A percentile compares a stretch with the other conserved stretches of the same genome.
These are phyloP conservation scores for Ridgeia piscesae DNA, from an alignment of 1,140 invertebrate genomes.

Conservation along the genomic window DNA sequence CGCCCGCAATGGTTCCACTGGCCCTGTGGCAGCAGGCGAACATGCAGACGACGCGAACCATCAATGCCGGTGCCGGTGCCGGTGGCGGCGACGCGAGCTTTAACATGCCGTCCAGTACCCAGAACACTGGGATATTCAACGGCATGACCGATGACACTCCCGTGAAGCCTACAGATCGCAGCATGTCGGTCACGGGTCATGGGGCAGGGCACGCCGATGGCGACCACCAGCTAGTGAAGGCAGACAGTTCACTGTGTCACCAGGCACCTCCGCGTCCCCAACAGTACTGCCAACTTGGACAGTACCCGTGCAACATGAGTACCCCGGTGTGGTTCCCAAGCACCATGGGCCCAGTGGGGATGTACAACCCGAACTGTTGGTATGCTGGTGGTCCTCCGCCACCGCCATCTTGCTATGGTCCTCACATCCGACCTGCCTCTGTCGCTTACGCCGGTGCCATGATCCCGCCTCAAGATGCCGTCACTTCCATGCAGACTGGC, in stretches of 20 bases:
- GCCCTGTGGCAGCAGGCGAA: neutral
- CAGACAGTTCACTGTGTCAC: neutral
- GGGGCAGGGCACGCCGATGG: neutral
- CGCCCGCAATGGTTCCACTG: neutral
- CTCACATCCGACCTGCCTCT: neutral
- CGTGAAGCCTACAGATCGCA: neutral
- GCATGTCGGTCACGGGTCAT: neutral
- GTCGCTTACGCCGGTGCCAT: neutral
- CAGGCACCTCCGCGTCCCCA: neutral
- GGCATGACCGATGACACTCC: neutral
- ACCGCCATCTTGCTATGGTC: neutral
- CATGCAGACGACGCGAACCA: neutral
- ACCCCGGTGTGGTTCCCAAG: neutral
- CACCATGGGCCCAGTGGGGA: neutral
- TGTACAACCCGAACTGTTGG: neutral
- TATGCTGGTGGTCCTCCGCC: neutral
- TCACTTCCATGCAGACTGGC: neutral
- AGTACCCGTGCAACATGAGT: neutral
- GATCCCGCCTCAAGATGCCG: neutral
- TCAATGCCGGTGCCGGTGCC: neutral
- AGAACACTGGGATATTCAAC: neutral
- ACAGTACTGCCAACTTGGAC: neutral
- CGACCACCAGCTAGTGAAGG: neutral
- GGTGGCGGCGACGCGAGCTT: neutral
- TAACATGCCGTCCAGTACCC: neutral